Evolutionary conservation across 2,113 vertebrate genomes (phyloP).

Genomic region (Xenus cinereus): DNA sequence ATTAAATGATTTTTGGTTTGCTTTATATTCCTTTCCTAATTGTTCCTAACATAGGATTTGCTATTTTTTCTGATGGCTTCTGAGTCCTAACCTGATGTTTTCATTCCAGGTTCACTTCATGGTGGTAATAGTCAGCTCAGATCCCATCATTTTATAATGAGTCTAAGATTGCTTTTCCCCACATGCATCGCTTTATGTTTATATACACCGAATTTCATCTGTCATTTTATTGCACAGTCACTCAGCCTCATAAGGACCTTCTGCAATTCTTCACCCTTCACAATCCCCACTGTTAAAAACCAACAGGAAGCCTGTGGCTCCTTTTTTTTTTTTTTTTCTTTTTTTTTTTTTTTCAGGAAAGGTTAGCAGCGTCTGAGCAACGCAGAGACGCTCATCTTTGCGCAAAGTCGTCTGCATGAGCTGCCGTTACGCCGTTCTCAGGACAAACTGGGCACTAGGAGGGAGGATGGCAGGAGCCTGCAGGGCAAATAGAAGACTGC

Average conservation of each 20-base stretch:
- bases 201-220: conserved; percentile 35
- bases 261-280: conserved; percentile 58
- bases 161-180: background rate
- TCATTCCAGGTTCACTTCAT: conserved; percentile 26
- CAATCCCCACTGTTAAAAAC: conserved; percentile 34
- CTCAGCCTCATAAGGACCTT: conserved; percentile 52
- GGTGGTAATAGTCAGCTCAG: background rate
- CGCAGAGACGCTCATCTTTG: background rate
- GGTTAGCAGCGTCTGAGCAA: background rate
- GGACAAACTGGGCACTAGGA: background rate
- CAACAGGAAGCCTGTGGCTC: conserved; percentile 23
- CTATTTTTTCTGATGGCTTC: background rate
- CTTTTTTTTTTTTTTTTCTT: background rate
- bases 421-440: background rate
- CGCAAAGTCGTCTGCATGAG: background rate
- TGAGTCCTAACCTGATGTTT: conserved; percentile 15
- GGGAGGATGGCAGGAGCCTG: background rate
- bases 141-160: background rate
- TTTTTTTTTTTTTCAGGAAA: background rate
- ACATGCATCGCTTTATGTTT: conserved; percentile 20
- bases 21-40: background rate
- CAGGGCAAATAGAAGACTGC: background rate
- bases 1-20: background rate
- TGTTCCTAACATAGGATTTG: background rate
- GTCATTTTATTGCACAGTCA: conserved; percentile 52